Conservation (phyloP, 53 echinoderm and acorn worm genomes). For the Mesocentrotus franciscanus region DNA sequence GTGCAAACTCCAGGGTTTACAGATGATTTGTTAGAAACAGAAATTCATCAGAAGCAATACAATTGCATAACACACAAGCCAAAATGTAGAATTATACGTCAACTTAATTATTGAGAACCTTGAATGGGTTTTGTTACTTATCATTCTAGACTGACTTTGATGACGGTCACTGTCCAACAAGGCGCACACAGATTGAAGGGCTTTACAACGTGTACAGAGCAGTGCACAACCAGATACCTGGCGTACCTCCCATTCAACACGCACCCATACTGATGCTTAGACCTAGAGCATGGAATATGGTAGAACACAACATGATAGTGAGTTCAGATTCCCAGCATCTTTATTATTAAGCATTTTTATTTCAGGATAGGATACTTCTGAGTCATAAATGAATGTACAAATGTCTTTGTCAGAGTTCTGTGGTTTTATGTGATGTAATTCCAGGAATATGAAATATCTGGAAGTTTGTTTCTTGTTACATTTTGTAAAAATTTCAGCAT, state of each 20-base stretch:
- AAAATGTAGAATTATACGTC: no score
- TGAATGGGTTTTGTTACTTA: not conserved
- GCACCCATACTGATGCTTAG: constrained; percentile 83
- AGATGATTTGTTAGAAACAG: no score
- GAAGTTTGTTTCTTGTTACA: no score
- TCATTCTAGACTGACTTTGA: constrained; percentile 80
- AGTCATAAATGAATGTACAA: no score
- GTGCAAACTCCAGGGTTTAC: no score
- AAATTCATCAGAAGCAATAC: no score
- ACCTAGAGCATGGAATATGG: constrained; percentile 90
- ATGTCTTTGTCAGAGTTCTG: no score
- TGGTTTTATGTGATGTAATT: no score
- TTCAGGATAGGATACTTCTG: no score
- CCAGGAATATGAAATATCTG: no score
- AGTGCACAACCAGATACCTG: constrained; percentile 70
- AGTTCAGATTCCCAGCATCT: not conserved
- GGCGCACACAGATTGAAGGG: constrained; percentile 76
- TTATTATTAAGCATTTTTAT: not conserved
- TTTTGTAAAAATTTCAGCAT: no score
- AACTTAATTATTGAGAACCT: not conserved
- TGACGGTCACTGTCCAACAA: constrained; percentile 86
- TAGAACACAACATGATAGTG: constrained; percentile 83
- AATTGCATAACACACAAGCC: no score
- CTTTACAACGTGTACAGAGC: constrained; percentile 78
- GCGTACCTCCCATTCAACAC: constrained; percentile 71